Conservation (phyloP, 2,113 vertebrate genomes). For the Calcarius ornatus region DNA sequence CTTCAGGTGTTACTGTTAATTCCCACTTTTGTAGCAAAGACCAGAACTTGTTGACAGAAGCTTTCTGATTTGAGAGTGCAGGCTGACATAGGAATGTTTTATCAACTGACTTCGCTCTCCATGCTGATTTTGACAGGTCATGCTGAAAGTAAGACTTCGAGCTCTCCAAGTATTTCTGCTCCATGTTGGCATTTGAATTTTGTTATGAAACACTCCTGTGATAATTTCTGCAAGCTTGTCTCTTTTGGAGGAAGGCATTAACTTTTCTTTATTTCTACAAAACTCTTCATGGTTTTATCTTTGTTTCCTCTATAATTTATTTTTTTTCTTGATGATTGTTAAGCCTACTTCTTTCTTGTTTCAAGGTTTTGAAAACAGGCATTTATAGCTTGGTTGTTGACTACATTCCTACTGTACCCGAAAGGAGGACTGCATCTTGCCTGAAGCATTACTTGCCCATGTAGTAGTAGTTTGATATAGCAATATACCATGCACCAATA, state of each 20-base stretch:
- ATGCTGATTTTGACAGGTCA: background rate
- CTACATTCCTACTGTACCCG: background rate
- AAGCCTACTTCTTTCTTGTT: background rate
- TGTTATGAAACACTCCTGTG: conserved; percentile 64
- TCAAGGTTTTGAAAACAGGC: background rate
- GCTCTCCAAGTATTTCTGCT: background rate
- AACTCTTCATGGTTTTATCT: conserved; percentile 51
- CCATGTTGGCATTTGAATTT: conserved; percentile 50
- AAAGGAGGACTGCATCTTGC: background rate
- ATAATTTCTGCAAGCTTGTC: conserved; percentile 57
- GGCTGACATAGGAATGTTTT: background rate
- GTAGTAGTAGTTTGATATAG: background rate
- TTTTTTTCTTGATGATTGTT: background rate
- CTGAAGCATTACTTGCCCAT: background rate
- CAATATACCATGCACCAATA: no score
- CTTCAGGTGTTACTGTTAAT: background rate
- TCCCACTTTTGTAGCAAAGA: background rate
- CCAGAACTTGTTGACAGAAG: background rate
- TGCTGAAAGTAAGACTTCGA: background rate
- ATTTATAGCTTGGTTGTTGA: background rate
- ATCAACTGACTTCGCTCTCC: background rate
- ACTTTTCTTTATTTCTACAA: conserved; percentile 63
- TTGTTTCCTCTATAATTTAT: background rate
- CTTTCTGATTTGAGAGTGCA: background rate
- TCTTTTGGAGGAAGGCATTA: conserved; percentile 47